These are phyloP conservation scores for Teleogryllus oceanicus DNA, from an alignment of 2,888 invertebrate genomes.

Conservation along the genomic window DNA sequence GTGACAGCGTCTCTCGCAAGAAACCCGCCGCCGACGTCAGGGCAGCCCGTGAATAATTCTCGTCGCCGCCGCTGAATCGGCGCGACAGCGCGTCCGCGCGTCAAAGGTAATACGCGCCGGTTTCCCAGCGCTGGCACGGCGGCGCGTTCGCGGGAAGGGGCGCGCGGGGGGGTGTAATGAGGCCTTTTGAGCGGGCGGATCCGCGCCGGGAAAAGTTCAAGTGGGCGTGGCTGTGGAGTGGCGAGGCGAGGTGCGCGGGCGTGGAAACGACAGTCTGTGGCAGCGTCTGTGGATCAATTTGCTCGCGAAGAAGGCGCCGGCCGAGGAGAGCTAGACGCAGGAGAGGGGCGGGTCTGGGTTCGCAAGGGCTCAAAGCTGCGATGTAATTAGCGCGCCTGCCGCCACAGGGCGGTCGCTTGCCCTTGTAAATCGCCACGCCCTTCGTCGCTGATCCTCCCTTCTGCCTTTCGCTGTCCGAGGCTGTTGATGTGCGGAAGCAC, in stretches of 20 bases:
- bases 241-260: neutral
- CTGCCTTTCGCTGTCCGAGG: no score
- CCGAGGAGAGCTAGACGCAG: neutral
- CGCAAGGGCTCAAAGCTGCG: neutral
- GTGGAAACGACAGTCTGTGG: neutral
- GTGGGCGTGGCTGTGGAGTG: neutral
- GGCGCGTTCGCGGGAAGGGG: neutral
- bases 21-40: neutral
- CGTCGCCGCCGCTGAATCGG: neutral
- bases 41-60: conserved; percentile 7
- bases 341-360: neutral
- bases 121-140: neutral
- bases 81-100: neutral
- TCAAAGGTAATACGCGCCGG: neutral
- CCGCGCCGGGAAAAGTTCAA: neutral
- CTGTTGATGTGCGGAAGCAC: no score
- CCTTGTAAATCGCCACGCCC: no score
- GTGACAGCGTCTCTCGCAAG: conserved; percentile 9
- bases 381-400: neutral
- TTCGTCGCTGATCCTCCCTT: no score
- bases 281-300: neutral
- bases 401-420: neutral
- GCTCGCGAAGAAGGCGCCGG: neutral
- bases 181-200: neutral
- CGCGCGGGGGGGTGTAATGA: neutral